Evolutionary conservation across 2,888 invertebrate species (phyloP), one percentile per base, ranked within the genome.

Genomic region (Hydraecia micacea): DNA sequence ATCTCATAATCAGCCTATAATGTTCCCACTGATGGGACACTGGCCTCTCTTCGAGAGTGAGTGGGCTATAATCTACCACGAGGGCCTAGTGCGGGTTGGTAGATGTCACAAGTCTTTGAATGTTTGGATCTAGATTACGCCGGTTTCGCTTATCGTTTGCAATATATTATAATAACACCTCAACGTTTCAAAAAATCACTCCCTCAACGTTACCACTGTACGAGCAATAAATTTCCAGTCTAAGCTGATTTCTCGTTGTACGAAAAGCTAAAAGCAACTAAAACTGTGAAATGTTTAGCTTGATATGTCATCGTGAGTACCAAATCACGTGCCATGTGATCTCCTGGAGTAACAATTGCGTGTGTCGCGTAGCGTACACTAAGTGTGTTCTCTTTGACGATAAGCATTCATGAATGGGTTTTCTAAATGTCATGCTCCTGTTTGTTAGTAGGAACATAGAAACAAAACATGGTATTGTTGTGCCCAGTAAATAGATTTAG

Each of bases 321-420:
- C 28, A 68, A 78, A 66, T 60, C 84, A 76, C 66, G 67, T 42
- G 18, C 49, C 72, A 66, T 70, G 63, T 80, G 78, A 84, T 81
- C 73, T 73, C 52, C 55, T 69, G 70, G 58, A 75, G 70, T 67
- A 79, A 86, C 73, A 71, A 81, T 71, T 55, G 46, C 72, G 79
- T 82, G 72, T 67, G 55, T 85, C 46, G 60, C 42, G 73, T 77
- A 81, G 66, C 80, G 77, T 83, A 68, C 74, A 72, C 68, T 87
- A 79, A 75, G 25, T 75, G 25, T 86, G 72, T 79, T 73, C 25
- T 63, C 75, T 77, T 80, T 70, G 63, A 77, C 67, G 78, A 88
- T 83, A 87, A 81, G 78, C 67, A 79, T 77, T 87, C 63, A 81
- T 87, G 83, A 83, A 88, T 88, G 85, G 79, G 58, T 79, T 72